Conservation (phyloP, 2,797 vertebrate species). For the Melanotaenia trifasciata region DNA sequence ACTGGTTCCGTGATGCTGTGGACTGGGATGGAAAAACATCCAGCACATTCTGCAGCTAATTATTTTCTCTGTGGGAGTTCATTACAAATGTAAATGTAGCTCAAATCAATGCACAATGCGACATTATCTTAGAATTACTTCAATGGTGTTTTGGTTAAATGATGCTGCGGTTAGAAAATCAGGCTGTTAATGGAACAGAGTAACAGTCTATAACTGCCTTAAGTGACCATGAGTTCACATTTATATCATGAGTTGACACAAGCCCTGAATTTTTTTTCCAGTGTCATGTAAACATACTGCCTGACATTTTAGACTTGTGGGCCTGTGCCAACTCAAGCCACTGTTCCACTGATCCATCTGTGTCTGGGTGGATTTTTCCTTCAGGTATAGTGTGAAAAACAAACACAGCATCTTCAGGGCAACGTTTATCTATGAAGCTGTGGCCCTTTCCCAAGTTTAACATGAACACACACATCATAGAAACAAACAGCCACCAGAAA, state of each 20-base stretch:
- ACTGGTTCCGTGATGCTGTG: background rate
- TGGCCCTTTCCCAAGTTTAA: background rate
- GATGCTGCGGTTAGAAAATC: too few species aligned
- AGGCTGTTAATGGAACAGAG: background rate
- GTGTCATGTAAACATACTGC: background rate
- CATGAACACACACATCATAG: slow-evolving; percentile 18
- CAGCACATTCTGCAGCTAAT: too few species aligned
- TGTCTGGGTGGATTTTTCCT: slow-evolving; percentile 36
- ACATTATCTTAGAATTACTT: too few species aligned
- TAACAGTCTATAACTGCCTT: background rate
- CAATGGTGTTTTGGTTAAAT: too few species aligned
- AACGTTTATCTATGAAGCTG: slow-evolving; percentile 12
- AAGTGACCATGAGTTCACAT: too few species aligned
- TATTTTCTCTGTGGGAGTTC: too few species aligned
- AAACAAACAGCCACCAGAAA: slow-evolving; percentile 15
- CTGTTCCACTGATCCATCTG: background rate
- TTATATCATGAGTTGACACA: too few species aligned
- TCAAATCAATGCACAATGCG: too few species aligned
- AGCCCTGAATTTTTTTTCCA: too few species aligned
- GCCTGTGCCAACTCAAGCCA: background rate
- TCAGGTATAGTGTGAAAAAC: slow-evolving; percentile 17
- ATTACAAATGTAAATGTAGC: too few species aligned
- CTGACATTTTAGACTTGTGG: background rate
- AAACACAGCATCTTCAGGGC: slow-evolving; percentile 21
- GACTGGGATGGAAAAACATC: too few species aligned